Base-by-base conservation (phyloP, 2,797 vertebrate genomes). In the Halcyon leucocephala region DNA sequence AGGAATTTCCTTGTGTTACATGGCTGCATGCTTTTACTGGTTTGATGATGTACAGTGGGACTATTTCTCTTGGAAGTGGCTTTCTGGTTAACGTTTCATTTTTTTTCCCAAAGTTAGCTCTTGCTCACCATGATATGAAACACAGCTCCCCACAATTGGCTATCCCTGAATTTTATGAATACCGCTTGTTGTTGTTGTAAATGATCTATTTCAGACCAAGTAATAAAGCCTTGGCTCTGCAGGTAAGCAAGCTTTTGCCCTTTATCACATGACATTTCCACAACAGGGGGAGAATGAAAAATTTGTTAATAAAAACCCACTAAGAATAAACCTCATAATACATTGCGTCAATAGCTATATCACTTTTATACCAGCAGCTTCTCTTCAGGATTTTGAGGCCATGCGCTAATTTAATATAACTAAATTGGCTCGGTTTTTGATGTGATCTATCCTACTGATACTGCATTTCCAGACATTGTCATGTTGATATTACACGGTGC, bases 61-160 rank as follows among this genome's bases (percentile, higher is more conserved):
- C 87, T 86, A 77, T 94, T 96, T 93, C 87, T 94, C 94, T 91
- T 84, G 66, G 80, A 93, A 96, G 96, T 82, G 69, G 77, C 58
- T 86, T 90, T 84, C 94, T 95, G 82, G 61, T 83, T 95, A 96
- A 93, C 69, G 44, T 94, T 95, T 86, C 65, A 91, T 96, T 95
- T 97, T 88, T 77, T 55, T 95, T 37, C 85, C 72, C 62, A 52
- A 96, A 95, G 65, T 90, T 48, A 72, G 66, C 54, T 86, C 66
- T 93, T 2, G 2, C 66, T 92, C 22, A 9, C 54, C 52, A 73
- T 10, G 37, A 6, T 52, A 15, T 44, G 89, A 94, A 79, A 26
- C 86, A 61, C 71, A 71, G 65, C 42, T 91, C 52, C 57, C 58
- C 72, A 65, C 5, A 26, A 82, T 35, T 65, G 72, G 91, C 91